Base-by-base conservation (phyloP, 2,113 vertebrate species). In the Cyrtonyx montezumae region DNA sequence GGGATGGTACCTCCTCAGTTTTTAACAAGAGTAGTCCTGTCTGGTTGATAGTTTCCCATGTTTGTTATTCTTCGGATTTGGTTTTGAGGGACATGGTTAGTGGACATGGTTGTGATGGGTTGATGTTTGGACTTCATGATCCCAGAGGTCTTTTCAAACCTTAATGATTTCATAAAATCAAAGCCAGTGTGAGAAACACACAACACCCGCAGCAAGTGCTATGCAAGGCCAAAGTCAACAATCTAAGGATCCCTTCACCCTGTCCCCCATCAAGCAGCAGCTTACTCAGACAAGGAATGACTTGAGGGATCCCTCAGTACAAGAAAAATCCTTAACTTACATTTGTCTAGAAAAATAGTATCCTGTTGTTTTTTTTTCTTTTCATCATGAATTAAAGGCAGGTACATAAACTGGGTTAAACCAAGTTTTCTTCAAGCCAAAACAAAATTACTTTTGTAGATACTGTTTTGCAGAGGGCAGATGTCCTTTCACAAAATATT, bases 131-230 rank as follows among this genome's bases (percentile, higher is more conserved):
- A 55, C 30, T 30, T 55, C 16, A 32, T 30, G 53, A 55, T 55
- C 28, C 17, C 30, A 55, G 53, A 55, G 53, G 30, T 55, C 53
- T 55, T 55, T 55, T 55, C 9, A 2, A 55, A 32, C 53, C 28
- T 32, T 32, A 55, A 55, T 32, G 9, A 55, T 32, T 55, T 15
- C 17, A 32, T 55, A 16, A 70, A 91, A 42, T 55, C 36, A 63
- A 37, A 37, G 8, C 7, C 1, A 3, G 8, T 25, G 15, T 40
- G 75, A 89, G 45, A 66, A 77, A 53, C 21, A 20, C 49, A 34
- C 13, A 7, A 2, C 13, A 34, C 40, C 37, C 8, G 0, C 1
- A 3, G 22, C 20, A 23, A 17, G 40, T 55, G 45, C 18, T 59
- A 56, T 43, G 13, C 11, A 28, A 25, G 49, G 30, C 16, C 19